Conservation (phyloP, 2,113 vertebrate genomes). For the Hirundichthys speculiger region DNA sequence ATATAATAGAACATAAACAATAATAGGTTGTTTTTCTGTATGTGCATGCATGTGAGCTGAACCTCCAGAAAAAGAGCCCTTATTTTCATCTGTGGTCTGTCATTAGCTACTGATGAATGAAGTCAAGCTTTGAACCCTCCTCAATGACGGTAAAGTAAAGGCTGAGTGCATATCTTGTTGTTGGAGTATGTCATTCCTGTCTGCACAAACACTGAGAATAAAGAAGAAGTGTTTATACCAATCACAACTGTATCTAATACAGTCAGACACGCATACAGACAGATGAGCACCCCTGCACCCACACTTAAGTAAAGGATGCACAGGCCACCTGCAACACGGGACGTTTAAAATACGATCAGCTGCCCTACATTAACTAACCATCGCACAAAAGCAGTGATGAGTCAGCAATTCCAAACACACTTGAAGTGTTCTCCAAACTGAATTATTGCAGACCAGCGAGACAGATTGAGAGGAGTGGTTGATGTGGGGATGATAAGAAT, state of each 20-base stretch:
- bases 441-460: slow-evolving; percentile 34
- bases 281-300: slow-evolving; percentile 8
- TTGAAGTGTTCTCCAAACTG: slow-evolving; percentile 50
- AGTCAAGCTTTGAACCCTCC: slow-evolving; percentile 26
- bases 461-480: slow-evolving; percentile 29
- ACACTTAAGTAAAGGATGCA: slow-evolving; percentile 41
- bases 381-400: slow-evolving; percentile 58
- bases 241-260: slow-evolving; percentile 53
- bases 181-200: slow-evolving; percentile 49
- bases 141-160: slow-evolving; percentile 56
- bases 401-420: slow-evolving; percentile 72
- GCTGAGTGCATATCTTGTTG: slow-evolving; percentile 40
- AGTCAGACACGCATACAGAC: slow-evolving; percentile 49
- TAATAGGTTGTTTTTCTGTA: background rate
- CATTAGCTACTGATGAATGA: slow-evolving; percentile 70
- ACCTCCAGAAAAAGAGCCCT: slow-evolving; percentile 39
- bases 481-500: slow-evolving; percentile 16
- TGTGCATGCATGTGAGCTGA: slow-evolving; percentile 2
- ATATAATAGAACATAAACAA: slow-evolving; percentile 11
- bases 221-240: slow-evolving; percentile 57
- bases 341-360: slow-evolving; percentile 54
- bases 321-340: slow-evolving; percentile 66
- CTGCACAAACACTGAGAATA: slow-evolving; percentile 58
- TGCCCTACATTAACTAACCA: slow-evolving; percentile 59
- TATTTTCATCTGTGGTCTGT: slow-evolving; percentile 52